These are phyloP conservation scores for Chrysotoxum bicinctum DNA, from an alignment of 2,888 invertebrate species.

Conservation along the genomic window DNA sequence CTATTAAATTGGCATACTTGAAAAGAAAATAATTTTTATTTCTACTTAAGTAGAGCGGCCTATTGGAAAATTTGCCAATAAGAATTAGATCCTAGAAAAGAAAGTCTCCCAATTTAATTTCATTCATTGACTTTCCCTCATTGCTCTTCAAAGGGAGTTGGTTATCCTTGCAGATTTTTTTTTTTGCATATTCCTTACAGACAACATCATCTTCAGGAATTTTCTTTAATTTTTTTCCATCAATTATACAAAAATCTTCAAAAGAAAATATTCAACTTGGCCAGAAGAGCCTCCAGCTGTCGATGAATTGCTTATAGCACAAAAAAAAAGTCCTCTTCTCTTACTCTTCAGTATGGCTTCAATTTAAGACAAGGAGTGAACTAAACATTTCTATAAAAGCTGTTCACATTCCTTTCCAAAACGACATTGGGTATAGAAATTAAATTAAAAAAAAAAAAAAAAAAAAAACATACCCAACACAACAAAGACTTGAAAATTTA, in stretches of 20 bases:
- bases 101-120: conserved; percentile 4
- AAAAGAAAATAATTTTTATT: background rate
- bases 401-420: background rate
- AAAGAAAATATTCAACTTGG: conserved; percentile 22
- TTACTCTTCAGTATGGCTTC: background rate
- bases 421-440: conserved; percentile 11
- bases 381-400: conserved; percentile 3
- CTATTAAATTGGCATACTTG: background rate
- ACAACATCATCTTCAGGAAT: background rate
- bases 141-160: background rate
- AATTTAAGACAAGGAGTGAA: conserved; percentile 21
- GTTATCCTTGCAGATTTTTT: background rate
- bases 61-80: conserved; percentile 8
- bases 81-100: background rate
- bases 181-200: background rate
- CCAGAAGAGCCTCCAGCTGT: conserved; percentile 23
- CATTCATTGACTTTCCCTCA: conserved; percentile 16
- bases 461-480: background rate
- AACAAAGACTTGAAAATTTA: conserved; percentile 10
- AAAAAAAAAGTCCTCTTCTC: background rate
- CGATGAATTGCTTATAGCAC: conserved; percentile 7
- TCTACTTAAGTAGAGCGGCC: background rate
- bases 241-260: conserved; percentile 39
- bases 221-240: background rate
- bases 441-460: background rate